Conservation (phyloP, 2,888 invertebrate species). For the Miltochrista miniata region DNA sequence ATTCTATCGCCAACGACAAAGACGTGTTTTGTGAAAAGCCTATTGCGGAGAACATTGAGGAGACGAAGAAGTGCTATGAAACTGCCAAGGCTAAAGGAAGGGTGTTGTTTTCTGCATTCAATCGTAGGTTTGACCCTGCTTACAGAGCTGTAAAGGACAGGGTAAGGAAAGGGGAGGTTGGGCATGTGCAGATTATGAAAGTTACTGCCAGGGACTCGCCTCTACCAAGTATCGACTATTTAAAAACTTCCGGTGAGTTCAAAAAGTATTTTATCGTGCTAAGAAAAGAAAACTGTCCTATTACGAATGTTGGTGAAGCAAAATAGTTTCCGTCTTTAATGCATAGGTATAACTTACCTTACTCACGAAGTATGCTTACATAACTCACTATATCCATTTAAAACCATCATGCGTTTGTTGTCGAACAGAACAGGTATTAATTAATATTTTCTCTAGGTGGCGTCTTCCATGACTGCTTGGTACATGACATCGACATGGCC, state of each 20-base stretch:
- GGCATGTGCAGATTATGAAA: slow-evolving; percentile 85
- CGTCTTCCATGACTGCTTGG: slow-evolving; percentile 87
- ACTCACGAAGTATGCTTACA: neutral
- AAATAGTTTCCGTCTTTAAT: neutral
- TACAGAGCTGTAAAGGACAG: slow-evolving; percentile 75
- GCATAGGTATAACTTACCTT: neutral
- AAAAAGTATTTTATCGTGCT: too few species aligned
- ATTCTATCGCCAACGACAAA: slow-evolving; percentile 81
- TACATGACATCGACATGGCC: slow-evolving; percentile 87
- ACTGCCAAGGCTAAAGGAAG: slow-evolving; percentile 80
- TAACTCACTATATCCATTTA: too few species aligned
- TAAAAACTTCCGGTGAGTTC: slow-evolving; percentile 80
- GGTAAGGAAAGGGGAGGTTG: slow-evolving; percentile 83
- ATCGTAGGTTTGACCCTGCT: slow-evolving; percentile 87
- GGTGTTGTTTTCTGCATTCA: slow-evolving; percentile 86
- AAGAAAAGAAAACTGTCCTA: too few species aligned
- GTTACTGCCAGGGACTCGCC: slow-evolving; percentile 86
- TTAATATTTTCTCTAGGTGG: slow-evolving; percentile 71
- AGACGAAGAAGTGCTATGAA: slow-evolving; percentile 83
- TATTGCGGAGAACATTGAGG: slow-evolving; percentile 81
- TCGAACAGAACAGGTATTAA: too few species aligned
- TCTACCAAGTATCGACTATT: slow-evolving; percentile 84
- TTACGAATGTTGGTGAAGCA: too few species aligned
- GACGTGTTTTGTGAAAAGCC: slow-evolving; percentile 89
- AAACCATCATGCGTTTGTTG: too few species aligned